Conservation (phyloP, 1,140 invertebrate genomes). For the Episyrphus balteatus region DNA sequence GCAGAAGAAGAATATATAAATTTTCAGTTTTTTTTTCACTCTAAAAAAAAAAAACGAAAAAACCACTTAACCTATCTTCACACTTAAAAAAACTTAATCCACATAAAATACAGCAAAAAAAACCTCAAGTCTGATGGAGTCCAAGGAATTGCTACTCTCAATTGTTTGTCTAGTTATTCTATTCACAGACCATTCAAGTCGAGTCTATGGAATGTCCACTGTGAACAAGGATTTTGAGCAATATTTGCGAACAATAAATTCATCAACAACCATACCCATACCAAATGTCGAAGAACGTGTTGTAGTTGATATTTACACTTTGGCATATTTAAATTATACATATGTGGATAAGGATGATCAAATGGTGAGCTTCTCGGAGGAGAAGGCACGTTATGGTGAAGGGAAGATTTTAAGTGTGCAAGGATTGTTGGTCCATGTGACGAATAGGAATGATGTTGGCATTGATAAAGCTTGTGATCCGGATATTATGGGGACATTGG, state of each 20-base stretch:
- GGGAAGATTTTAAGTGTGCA: conserved; percentile 48
- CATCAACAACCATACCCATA: conserved; percentile 15
- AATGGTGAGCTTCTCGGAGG: conserved; percentile 34
- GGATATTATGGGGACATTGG: conserved; percentile 42
- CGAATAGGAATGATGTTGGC: conserved; percentile 37
- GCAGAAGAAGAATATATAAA: too few species aligned
- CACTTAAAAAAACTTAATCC: too few species aligned
- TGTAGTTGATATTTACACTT: conserved; percentile 25
- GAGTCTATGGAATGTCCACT: conserved; percentile 30
- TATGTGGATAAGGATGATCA: conserved; percentile 18
- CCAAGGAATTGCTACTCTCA: conserved; percentile 6
- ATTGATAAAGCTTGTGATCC: conserved; percentile 55
- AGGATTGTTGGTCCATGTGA: conserved; percentile 50
- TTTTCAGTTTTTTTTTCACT: too few species aligned
- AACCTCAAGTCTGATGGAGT: conserved; percentile 5
- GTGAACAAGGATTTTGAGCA: conserved; percentile 32
- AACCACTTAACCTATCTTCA: too few species aligned
- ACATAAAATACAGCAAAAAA: neutral
- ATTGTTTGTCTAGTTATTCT: conserved; percentile 1
- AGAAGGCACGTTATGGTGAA: conserved; percentile 58
- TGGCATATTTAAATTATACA: conserved; percentile 29
- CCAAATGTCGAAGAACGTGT: conserved; percentile 22
- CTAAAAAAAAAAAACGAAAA: too few species aligned
- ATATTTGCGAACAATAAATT: conserved; percentile 26
- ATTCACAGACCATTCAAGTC: conserved; percentile 10